Base-by-base conservation (phyloP, 2,888 invertebrate genomes). In the Heliconius sara region DNA sequence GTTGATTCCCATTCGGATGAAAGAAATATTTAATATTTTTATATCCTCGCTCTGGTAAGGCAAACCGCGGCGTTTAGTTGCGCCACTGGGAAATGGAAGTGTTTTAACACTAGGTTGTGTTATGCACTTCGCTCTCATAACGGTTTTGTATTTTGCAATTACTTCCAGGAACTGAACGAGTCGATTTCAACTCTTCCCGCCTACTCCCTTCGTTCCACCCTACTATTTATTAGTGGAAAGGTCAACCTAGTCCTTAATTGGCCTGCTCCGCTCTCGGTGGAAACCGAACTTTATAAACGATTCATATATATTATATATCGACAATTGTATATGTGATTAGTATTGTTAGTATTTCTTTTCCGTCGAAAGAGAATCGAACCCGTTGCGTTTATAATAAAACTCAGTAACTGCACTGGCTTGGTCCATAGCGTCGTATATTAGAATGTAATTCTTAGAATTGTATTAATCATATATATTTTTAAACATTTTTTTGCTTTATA, bases 401-500 rank as follows among this genome's bases (percentile, higher is more conserved):
- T 22, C 52, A 52, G 19, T 22, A 0, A 60, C 10, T 60, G 10
- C 60, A n/a, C 60, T n/a, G n/a, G 22, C n/a, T n/a, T n/a, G 9
- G 3, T 12, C 2, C 22, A 60, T 3, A 60, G 2, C 25, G 16
- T 65, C 13, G 3, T 25, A 16, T 13, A 25, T 65, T 65, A 73
- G 73, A 60, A 73, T 73, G 57, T 60, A 13, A 39, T 60, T 60
- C 73, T 34, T n/a, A 39, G 60, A 73, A 39, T 39, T 73, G 5
- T 60, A 34, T 60, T 73, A 60, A 60, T 70, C 70, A 25, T 25
- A 25, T 43, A 70, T 25, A 52, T 52, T 52, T 34, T 30, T 13
- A 60, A 60, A 34, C n/a, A n/a, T 1, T 57, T 73, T 71, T 73
- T 73, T 73, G 73, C 34, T 25, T 22, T 43, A 67, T 3, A 39